Evolutionary conservation across 53 echinoderm and acorn worm genomes (phyloP).

Genomic region (Zoroaster sp.): DNA sequence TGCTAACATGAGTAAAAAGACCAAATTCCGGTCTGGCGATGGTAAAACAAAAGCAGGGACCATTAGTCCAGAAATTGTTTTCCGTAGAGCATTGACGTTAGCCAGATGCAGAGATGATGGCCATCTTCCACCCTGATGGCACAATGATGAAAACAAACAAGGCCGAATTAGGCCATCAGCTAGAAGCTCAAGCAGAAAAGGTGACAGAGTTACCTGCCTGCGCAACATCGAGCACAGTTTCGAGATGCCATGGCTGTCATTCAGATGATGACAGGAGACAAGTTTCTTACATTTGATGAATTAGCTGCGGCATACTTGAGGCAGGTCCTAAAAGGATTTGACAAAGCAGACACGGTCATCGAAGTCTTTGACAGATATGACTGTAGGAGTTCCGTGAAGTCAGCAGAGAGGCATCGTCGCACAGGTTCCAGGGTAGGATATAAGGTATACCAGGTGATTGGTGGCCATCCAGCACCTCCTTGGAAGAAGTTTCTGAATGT

Average conservation of each 20-base stretch:
- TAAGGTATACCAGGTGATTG: background rate
- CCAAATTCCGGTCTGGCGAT: conserved; percentile 1
- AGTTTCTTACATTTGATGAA: conserved; percentile 1
- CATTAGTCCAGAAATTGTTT: conserved; percentile 42
- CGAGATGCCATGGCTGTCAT: conserved; percentile 32
- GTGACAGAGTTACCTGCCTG: background rate
- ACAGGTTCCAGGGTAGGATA: background rate
- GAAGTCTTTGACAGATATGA: conserved; percentile 32
- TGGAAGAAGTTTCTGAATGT: conserved; percentile 45
- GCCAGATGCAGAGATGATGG: conserved; percentile 8
- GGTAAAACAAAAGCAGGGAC: conserved; percentile 9
- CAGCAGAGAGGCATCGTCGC: conserved; percentile 37
- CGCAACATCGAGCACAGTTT: background rate
- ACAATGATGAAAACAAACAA: conserved; percentile 34
- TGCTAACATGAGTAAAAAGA: conserved; percentile 43
- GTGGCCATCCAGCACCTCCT: conserved; percentile 9
- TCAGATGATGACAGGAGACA: conserved; percentile 10
- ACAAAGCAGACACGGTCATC: too few species aligned
- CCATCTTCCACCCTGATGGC: conserved; percentile 38
- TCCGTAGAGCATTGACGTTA: conserved; percentile 42
- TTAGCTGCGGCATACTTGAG: background rate
- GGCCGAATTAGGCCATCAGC: conserved; percentile 28
- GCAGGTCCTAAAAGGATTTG: background rate
- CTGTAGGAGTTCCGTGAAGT: conserved; percentile 4
- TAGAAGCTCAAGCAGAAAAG: conserved; percentile 36